Conservation (phyloP, 2,797 vertebrate genomes). For the Neosilurus mollespiculum region DNA sequence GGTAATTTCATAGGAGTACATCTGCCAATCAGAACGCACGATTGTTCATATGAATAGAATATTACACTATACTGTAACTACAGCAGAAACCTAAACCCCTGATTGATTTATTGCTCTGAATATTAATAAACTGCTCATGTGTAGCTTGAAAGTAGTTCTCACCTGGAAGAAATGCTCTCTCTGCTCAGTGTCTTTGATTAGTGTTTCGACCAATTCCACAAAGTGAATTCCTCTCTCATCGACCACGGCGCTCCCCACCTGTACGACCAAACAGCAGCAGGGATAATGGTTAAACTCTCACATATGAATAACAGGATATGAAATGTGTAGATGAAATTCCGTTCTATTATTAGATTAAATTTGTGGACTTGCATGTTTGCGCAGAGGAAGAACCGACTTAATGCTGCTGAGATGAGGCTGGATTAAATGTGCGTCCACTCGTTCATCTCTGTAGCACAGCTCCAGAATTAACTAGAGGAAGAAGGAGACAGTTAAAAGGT, state of each 20-base stretch:
- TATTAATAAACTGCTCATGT: neutral
- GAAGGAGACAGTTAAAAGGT: neutral
- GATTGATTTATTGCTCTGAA: too few species aligned
- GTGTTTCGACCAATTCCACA: conserved; percentile 73
- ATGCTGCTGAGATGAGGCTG: conserved; percentile 52
- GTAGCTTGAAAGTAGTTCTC: neutral
- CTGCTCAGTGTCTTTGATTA: conserved; percentile 68
- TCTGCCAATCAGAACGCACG: too few species aligned
- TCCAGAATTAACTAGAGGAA: conserved; percentile 54
- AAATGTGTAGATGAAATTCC: conserved; percentile 11
- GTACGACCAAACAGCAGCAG: conserved; percentile 25
- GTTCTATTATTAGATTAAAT: conserved; percentile 56
- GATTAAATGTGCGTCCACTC: conserved; percentile 35
- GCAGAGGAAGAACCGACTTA: conserved; percentile 20
- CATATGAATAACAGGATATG: neutral
- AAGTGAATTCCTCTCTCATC: conserved; percentile 73
- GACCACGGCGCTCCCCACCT: conserved; percentile 67
- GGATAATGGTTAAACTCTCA: neutral
- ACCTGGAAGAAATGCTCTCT: conserved; percentile 76
- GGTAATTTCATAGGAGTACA: too few species aligned
- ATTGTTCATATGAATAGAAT: too few species aligned
- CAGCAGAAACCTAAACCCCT: too few species aligned
- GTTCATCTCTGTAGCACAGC: conserved; percentile 43
- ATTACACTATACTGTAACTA: too few species aligned
- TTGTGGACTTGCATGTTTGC: conserved; percentile 38